phyloP scores from a whole-genome alignment of 2,888 invertebrate genomes.

The Cacoxenus indagator region DNA sequence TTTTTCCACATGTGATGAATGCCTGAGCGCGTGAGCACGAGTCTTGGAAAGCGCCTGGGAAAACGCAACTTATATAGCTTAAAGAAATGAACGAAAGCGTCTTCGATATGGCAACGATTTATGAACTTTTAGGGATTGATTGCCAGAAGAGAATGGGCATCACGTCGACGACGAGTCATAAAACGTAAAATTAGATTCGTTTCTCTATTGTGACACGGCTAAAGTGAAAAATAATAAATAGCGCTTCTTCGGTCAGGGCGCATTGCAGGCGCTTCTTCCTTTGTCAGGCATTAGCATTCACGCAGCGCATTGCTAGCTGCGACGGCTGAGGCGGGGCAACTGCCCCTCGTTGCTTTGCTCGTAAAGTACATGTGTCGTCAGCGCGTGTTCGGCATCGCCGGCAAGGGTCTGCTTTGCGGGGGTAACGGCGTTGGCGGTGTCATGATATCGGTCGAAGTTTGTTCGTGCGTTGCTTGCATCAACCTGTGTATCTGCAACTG shows the following conservation, averaged over 20 bases:
- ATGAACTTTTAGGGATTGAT: not conserved
- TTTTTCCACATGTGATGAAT: constrained; percentile 18
- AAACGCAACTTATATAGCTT: not conserved
- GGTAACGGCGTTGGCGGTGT: not conserved
- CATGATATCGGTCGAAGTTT: not conserved
- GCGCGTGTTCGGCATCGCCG: constrained; percentile 12
- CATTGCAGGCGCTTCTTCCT: not conserved
- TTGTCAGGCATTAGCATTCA: constrained; percentile 12
- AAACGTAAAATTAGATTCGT: constrained; percentile 56
- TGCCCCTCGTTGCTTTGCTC: not conserved
- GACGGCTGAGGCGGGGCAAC: too few species aligned
- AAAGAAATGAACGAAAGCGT: not conserved
- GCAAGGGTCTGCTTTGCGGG: not conserved
- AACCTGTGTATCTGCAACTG: not conserved
- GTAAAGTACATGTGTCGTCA: constrained; percentile 10
- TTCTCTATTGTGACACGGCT: not conserved
- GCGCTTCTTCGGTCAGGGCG: not conserved
- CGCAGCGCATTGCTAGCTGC: not conserved
- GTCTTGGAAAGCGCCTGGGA: not conserved
- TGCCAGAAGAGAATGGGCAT: constrained; percentile 16
- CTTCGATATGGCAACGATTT: too few species aligned
- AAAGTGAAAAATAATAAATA: constrained; percentile 17
- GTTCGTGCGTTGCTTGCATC: not conserved
- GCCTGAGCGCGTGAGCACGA: not conserved
- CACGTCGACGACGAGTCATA: constrained; percentile 57